phyloP scores from a whole-genome alignment of 2,113 vertebrate species.

The Elephantulus edwardii region DNA sequence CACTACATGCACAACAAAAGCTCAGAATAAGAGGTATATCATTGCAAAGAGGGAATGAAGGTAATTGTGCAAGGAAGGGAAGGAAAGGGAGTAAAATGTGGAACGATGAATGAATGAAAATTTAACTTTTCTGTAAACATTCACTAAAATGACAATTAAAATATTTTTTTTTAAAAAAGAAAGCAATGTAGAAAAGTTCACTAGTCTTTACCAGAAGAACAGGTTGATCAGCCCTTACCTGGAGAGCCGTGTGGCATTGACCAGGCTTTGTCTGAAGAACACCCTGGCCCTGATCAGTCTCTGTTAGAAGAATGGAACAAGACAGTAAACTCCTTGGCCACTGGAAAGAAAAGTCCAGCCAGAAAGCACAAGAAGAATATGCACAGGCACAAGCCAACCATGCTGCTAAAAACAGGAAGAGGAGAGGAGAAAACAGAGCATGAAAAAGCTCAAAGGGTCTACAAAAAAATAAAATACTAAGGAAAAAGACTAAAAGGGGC shows the following conservation, averaged over 20 bases:
- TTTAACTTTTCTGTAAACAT: too few relatives aligned
- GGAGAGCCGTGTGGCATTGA: constrained; percentile 47
- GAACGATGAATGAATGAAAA: too few relatives aligned
- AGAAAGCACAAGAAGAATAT: constrained; percentile 94
- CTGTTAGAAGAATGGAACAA: constrained; percentile 39
- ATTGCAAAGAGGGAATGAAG: too few relatives aligned
- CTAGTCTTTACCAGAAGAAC: constrained; percentile 19
- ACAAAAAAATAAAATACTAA: too few relatives aligned
- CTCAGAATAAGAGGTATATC: too few relatives aligned
- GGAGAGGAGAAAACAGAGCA: constrained; percentile 89
- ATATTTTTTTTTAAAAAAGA: too few relatives aligned
- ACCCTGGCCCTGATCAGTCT: not conserved
- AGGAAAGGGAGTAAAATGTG: too few relatives aligned
- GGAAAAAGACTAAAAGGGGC: constrained; percentile 93
- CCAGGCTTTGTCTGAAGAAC: constrained; percentile 55
- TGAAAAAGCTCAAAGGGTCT: too few relatives aligned
- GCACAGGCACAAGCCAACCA: constrained; percentile 86
- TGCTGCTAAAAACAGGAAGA: constrained; percentile 90
- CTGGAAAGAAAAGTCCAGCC: constrained; percentile 88
- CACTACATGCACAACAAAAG: too few relatives aligned
- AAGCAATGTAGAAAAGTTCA: constrained; percentile 81
- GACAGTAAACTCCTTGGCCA: constrained; percentile 74
- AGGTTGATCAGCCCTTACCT: not conserved
- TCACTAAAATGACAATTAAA: too few relatives aligned
- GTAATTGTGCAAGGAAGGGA: too few relatives aligned